A percentile compares a stretch with the other conserved stretches of the same genome.
Conservation (phyloP, 2,797 vertebrate genomes). For the Anguilla megastoma region DNA sequence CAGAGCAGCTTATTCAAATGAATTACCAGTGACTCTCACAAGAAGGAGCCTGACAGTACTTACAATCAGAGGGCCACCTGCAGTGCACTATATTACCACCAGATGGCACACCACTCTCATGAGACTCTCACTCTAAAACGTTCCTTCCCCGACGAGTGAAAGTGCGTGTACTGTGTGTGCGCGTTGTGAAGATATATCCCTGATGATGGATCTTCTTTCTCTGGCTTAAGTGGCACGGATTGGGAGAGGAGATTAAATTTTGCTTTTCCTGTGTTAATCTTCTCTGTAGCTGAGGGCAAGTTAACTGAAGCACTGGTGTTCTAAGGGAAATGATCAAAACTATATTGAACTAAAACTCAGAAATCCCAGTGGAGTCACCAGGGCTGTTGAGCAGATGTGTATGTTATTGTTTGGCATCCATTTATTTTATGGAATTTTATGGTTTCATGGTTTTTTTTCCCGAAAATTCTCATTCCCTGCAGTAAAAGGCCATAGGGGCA, state of each 20-base stretch:
- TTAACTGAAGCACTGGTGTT: neutral
- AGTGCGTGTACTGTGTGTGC: neutral
- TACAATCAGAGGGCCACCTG: neutral
- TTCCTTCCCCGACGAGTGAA: neutral
- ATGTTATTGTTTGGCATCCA: neutral
- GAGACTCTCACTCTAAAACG: neutral
- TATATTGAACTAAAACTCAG: neutral
- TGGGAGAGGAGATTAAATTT: neutral
- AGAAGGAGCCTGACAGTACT: neutral
- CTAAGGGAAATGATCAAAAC: neutral
- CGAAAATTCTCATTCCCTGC: neutral
- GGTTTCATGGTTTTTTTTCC: neutral
- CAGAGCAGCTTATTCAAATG: neutral
- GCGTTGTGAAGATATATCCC: neutral
- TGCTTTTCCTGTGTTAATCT: neutral
- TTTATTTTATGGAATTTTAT: neutral
- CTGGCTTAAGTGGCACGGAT: neutral
- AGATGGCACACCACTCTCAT: constrained; percentile 14
- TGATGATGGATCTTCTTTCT: neutral
- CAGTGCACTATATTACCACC: neutral
- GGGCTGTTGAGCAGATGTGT: neutral
- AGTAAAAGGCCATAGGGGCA: neutral
- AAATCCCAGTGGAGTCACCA: neutral
- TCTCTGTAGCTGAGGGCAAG: neutral
- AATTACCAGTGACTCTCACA: neutral